Evolutionary conservation across 2,113 vertebrate genomes (phyloP).

Genomic region (Platycercus adscitus): DNA sequence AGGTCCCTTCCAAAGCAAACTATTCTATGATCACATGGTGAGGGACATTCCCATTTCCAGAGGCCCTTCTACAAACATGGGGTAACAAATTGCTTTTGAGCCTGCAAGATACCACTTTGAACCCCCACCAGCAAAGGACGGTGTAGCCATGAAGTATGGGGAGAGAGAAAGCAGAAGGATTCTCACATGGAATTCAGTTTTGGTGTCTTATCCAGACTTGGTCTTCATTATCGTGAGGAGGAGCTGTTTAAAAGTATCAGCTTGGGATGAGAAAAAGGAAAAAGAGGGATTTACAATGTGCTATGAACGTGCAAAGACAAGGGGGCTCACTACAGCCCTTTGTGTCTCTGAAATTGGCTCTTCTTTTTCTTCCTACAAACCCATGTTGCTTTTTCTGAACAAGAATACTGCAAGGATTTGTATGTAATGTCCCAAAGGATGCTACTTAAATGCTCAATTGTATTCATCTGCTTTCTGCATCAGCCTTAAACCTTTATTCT

Average conservation of each 20-base stretch:
- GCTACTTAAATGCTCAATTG: not conserved
- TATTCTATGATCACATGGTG: not conserved
- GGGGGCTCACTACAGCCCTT: not conserved
- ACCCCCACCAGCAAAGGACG: not conserved
- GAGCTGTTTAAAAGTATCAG: not conserved
- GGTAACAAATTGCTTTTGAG: not conserved
- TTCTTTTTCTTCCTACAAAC: not conserved
- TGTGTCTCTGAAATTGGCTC: not conserved
- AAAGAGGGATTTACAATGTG: not conserved
- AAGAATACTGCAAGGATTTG: not conserved
- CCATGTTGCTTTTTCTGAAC: accelerated
- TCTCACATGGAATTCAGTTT: not conserved
- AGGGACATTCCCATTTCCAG: not conserved
- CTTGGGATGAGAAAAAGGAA: not conserved
- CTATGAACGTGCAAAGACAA: not conserved
- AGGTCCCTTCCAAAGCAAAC: not conserved
- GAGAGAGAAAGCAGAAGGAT: not conserved
- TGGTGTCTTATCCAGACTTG: not conserved
- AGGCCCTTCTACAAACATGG: not conserved
- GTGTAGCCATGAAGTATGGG: not conserved
- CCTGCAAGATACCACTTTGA: too few relatives aligned
- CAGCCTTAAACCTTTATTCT: not conserved
- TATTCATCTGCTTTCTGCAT: not conserved
- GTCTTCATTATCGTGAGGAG: not conserved
- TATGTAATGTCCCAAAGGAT: not conserved